A percentile compares a stretch with the other conserved stretches of the same genome.
phyloP scores from a whole-genome alignment of 2,888 invertebrate species.

The Dascillus cervinus region DNA sequence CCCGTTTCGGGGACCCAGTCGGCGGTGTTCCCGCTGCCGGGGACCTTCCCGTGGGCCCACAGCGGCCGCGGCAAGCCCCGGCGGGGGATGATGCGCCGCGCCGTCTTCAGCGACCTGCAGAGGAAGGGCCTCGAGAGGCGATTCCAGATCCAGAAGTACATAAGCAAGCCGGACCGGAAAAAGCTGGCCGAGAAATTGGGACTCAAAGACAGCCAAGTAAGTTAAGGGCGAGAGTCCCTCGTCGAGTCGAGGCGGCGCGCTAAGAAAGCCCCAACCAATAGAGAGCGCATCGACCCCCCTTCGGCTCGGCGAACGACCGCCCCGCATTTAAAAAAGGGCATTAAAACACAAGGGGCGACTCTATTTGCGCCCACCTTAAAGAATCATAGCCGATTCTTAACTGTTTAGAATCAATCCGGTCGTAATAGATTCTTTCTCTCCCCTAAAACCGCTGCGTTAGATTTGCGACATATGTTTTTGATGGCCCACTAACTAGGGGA shows the following conservation, averaged over 20 bases:
- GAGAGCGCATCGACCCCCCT: slow-evolving; percentile 23
- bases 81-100: slow-evolving; percentile 93
- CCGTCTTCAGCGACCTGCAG: slow-evolving; percentile 91
- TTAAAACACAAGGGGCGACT: too few species aligned
- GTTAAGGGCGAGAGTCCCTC: slow-evolving; percentile 30
- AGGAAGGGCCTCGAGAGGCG: slow-evolving; percentile 91
- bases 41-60: slow-evolving; percentile 80
- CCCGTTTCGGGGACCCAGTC: slow-evolving; percentile 44
- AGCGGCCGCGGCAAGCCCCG: slow-evolving; percentile 88
- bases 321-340: slow-evolving; percentile 11
- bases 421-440: slow-evolving; percentile 17
- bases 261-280: slow-evolving; percentile 30
- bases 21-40: slow-evolving; percentile 43
- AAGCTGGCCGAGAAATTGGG: slow-evolving; percentile 93
- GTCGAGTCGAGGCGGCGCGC: slow-evolving; percentile 25
- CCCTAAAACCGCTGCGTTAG: slow-evolving; percentile 39
- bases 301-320: too few species aligned
- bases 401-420: slow-evolving; percentile 7
- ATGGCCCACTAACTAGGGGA: slow-evolving; percentile 38
- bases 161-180: slow-evolving; percentile 96
- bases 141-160: slow-evolving; percentile 96
- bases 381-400: neutral
- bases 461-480: slow-evolving; percentile 42
- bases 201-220: slow-evolving; percentile 94
- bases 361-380: too few species aligned